phyloP scores from a whole-genome alignment of 2,888 invertebrate genomes.

The Brachyptera putata region DNA sequence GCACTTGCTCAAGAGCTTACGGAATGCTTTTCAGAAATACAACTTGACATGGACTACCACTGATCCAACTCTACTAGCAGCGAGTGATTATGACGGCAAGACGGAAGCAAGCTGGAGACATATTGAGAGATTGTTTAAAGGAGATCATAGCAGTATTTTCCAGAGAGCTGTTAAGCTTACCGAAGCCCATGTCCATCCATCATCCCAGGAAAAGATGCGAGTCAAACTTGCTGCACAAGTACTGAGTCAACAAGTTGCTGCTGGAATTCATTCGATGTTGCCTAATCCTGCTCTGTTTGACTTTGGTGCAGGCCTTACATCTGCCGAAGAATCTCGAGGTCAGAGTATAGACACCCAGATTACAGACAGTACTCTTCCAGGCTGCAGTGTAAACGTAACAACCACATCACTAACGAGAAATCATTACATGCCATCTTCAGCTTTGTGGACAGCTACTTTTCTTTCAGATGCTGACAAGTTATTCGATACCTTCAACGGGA shows the following conservation, averaged over 20 bases:
- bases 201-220: not conserved
- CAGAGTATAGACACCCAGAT: not conserved
- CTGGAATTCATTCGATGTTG: too few species aligned
- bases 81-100: too few species aligned
- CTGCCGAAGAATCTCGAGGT: too few species aligned
- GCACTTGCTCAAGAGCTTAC: conserved; percentile 19
- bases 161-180: not conserved
- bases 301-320: too few species aligned
- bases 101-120: not conserved
- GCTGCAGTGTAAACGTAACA: too few species aligned
- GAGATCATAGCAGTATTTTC: not conserved
- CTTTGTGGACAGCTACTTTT: not conserved
- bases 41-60: not conserved
- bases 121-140: not conserved
- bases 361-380: not conserved
- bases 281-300: too few species aligned
- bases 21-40: conserved; percentile 17
- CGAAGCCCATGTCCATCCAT: conserved; percentile 1
- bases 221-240: too few species aligned
- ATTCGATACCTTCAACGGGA: not conserved
- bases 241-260: too few species aligned
- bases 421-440: not conserved
- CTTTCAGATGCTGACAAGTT: not conserved
- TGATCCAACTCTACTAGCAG: too few species aligned
- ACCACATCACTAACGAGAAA: too few species aligned